These are phyloP conservation scores for human DNA, from an alignment of 2,113 vertebrate species.

Conservation along the genomic window DNA sequence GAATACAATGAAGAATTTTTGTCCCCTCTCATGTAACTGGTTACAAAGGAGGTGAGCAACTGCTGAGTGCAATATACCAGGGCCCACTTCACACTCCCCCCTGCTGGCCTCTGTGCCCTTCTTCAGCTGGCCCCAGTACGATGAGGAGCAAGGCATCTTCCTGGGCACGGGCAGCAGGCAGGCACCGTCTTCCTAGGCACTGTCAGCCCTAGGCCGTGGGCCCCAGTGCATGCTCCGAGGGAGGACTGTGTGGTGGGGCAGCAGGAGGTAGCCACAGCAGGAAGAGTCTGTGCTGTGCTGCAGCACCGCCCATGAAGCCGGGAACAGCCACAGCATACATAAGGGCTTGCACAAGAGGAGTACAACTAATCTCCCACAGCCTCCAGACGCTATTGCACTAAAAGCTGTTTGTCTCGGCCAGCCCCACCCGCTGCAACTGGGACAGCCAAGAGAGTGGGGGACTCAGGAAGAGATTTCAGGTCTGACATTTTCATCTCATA, in stretches of 20 bases:
- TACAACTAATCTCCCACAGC: too few relatives aligned
- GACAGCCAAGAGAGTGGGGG: neutral
- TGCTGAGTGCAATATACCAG: neutral
- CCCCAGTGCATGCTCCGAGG: rapidly evolving
- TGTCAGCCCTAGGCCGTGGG: rapidly evolving
- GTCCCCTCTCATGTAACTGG: neutral
- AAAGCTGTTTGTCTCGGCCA: neutral
- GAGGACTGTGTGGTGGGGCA: neutral
- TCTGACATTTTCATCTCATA: neutral
- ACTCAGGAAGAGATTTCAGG: neutral
- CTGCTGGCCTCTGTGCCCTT: too few relatives aligned
- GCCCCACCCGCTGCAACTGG: too few relatives aligned
- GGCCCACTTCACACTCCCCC: too few relatives aligned
- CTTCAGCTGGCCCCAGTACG: too few relatives aligned
- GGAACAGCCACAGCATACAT: neutral
- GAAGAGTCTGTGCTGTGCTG: neutral
- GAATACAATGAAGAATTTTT: neutral
- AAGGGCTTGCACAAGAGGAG: too few relatives aligned
- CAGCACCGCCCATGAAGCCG: neutral
- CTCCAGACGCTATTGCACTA: neutral
- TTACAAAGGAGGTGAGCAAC: neutral
- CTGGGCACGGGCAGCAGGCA: rapidly evolving
- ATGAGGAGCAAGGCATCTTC: neutral
- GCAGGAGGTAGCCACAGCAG: neutral
- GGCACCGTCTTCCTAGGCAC: neutral